Percentiles rank a stretch among this genome's conserved stretches.
phyloP scores from a whole-genome alignment of 2,797 vertebrate species.

The Glyptemys insculpta region DNA sequence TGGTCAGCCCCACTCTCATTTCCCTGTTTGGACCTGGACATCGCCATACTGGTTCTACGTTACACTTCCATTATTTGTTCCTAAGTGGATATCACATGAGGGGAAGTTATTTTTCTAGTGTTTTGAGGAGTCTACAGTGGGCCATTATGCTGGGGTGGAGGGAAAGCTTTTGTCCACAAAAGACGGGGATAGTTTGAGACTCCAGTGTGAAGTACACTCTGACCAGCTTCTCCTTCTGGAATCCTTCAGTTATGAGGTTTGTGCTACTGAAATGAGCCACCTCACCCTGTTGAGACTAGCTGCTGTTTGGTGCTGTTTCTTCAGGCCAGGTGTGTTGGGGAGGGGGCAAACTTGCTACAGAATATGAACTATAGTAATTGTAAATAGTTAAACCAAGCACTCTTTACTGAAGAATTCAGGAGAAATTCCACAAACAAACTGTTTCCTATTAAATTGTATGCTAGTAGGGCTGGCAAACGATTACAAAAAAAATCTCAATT shows the following conservation, averaged over 20 bases:
- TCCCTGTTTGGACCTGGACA: neutral
- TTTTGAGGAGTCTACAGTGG: neutral
- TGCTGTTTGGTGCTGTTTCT: too few relatives aligned
- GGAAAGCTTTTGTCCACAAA: neutral
- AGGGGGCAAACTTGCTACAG: too few relatives aligned
- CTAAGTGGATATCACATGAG: neutral
- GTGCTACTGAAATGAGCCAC: neutral
- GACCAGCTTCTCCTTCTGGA: neutral
- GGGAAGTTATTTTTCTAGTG: neutral
- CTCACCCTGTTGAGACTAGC: too few relatives aligned
- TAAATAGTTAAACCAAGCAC: neutral
- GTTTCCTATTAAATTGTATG: too few relatives aligned
- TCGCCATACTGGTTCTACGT: neutral
- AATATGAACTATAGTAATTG: too few relatives aligned
- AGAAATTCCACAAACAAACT: neutral
- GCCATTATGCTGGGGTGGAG: neutral
- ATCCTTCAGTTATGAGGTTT: neutral
- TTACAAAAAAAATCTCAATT: too few relatives aligned
- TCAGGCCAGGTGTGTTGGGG: too few relatives aligned
- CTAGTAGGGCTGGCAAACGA: too few relatives aligned
- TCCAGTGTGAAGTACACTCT: neutral
- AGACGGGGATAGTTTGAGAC: neutral
- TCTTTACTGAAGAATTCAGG: slow-evolving; percentile 11
- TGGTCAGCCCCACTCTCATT: too few relatives aligned
- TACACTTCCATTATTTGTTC: neutral